Conservation (phyloP, 1,140 invertebrate genomes). For the Drosophila carrolli region DNA sequence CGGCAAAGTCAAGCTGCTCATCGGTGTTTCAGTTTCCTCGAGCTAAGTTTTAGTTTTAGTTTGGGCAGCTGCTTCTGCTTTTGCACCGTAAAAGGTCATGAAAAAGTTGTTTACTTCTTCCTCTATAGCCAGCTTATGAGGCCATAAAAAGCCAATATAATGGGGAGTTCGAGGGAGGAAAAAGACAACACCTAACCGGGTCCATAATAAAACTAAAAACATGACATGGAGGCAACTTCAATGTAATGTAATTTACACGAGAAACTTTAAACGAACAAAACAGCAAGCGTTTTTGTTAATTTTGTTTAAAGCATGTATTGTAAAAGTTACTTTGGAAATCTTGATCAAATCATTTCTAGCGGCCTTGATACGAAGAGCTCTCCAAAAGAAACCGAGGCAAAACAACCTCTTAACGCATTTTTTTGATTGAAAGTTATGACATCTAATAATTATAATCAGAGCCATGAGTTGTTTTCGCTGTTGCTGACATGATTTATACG, state of each 20-base stretch:
- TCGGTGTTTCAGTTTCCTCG: constrained; percentile 13
- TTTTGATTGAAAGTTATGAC: constrained; percentile 39
- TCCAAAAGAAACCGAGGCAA: constrained; percentile 11
- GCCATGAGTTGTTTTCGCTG: constrained; percentile 19
- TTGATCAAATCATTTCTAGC: constrained; percentile 20
- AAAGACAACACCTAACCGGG: constrained; percentile 32
- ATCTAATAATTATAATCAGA: constrained; percentile 45
- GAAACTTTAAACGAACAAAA: constrained; percentile 33
- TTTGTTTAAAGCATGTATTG: constrained; percentile 12
- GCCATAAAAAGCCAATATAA: constrained; percentile 58
- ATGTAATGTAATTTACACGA: constrained; percentile 66
- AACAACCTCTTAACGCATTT: constrained; percentile 9
- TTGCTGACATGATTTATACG: constrained; percentile 34
- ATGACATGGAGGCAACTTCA: constrained; percentile 46
- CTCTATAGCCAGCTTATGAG: constrained; percentile 32
- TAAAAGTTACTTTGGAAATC: constrained; percentile 17
- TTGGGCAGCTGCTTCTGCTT: constrained; percentile 32
- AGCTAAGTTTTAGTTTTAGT: constrained; percentile 19
- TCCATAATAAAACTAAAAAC: constrained; percentile 49
- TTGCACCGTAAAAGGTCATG: constrained; percentile 61
- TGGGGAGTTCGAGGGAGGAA: constrained; percentile 4
- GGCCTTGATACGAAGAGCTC: constrained; percentile 23
- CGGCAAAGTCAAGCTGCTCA: constrained; percentile 7
- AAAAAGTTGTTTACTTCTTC: constrained; percentile 54
- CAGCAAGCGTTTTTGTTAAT: constrained; percentile 7